Evolutionary conservation across 2,113 vertebrate species (phyloP).

Genomic region (Corvus cornix): DNA sequence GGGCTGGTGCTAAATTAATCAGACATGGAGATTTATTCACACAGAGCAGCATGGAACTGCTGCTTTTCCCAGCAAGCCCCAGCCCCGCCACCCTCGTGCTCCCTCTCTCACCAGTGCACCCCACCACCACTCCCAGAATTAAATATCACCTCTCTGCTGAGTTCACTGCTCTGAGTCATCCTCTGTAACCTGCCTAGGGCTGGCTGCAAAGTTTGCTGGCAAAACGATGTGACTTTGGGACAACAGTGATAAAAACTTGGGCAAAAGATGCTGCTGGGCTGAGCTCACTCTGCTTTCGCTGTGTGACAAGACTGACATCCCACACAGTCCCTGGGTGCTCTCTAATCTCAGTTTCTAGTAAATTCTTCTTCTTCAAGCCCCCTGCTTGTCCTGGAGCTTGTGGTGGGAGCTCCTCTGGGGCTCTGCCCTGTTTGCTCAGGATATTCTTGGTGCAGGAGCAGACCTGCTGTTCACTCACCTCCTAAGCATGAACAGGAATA

Average conservation of each 20-base stretch:
- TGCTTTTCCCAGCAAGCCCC: not conserved
- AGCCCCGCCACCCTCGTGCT: not conserved
- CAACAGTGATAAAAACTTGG: not conserved
- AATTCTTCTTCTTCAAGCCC: not conserved
- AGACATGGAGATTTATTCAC: not conserved
- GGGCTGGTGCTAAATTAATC: not conserved
- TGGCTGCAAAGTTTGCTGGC: not conserved
- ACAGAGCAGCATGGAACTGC: not conserved
- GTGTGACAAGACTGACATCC: not conserved
- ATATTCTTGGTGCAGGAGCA: not conserved
- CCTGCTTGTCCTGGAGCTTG: accelerated
- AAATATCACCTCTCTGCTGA: not conserved
- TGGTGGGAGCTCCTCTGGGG: not conserved
- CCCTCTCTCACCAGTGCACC: not conserved
- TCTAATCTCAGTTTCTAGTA: not conserved
- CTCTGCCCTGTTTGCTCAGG: not conserved
- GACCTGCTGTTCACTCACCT: not conserved
- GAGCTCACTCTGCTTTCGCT: not conserved
- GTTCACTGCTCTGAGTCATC: not conserved
- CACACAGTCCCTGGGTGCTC: not conserved
- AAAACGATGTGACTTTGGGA: not conserved
- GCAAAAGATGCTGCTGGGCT: not conserved
- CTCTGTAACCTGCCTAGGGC: not conserved
- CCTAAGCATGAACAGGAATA: not conserved
- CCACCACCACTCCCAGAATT: not conserved